Percentiles rank a stretch among this genome's conserved stretches.
Evolutionary conservation across 2,113 vertebrate species (phyloP).

Genomic region (Saccopteryx leptura): DNA sequence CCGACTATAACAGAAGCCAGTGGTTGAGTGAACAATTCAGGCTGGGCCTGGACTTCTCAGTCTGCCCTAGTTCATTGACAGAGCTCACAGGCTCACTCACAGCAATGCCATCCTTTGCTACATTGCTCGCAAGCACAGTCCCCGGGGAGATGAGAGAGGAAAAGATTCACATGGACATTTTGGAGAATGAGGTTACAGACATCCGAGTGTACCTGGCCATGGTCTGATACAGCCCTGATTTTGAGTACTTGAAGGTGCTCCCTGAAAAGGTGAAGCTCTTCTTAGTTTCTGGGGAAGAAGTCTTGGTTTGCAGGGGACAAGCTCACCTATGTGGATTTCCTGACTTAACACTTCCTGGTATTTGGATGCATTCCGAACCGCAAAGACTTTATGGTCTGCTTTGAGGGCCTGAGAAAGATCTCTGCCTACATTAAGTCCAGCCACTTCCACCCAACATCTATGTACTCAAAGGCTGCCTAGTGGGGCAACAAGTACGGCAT

Average conservation of each 20-base stretch:
- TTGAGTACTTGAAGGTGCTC: not conserved
- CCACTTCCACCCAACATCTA: not conserved
- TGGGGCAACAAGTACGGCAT: not conserved
- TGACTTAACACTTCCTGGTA: slow-evolving; percentile 72
- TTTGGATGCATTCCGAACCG: slow-evolving; percentile 92
- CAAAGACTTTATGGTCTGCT: slow-evolving; percentile 89
- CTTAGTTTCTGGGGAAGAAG: not conserved
- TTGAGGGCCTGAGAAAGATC: slow-evolving; percentile 85
- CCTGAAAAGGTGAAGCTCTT: not conserved
- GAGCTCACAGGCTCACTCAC: too few relatives aligned
- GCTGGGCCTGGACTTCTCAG: too few relatives aligned
- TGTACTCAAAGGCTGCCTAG: not conserved
- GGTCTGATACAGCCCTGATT: not conserved
- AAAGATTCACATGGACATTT: too few relatives aligned
- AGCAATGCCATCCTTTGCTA: too few relatives aligned
- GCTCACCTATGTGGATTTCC: not conserved
- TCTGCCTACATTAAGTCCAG: not conserved
- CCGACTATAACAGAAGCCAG: too few relatives aligned
- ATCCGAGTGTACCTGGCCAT: not conserved
- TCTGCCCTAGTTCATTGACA: too few relatives aligned
- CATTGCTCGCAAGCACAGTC: too few relatives aligned
- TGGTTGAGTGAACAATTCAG: too few relatives aligned
- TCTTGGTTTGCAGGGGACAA: not conserved
- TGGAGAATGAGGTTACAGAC: not conserved
- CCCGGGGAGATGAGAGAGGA: too few relatives aligned